These are phyloP conservation scores for Capricornis sumatraensis DNA, from an alignment of 2,113 vertebrate genomes.

Conservation along the genomic window DNA sequence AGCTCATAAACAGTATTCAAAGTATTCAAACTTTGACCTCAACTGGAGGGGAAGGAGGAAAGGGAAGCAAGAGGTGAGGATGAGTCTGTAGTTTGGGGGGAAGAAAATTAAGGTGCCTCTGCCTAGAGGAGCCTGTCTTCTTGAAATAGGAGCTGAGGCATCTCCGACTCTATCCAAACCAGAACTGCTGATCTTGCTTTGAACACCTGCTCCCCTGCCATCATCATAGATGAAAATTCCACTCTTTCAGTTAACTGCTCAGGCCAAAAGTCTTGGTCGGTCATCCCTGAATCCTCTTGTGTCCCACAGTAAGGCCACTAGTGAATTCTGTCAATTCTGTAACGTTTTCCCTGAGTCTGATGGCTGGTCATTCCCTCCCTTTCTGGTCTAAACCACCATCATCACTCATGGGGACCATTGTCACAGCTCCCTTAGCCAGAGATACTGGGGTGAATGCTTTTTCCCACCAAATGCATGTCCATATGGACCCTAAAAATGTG, in stretches of 20 bases:
- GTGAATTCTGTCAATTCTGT: not conserved
- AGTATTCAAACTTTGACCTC: not conserved
- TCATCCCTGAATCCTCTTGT: not conserved
- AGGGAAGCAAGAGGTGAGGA: fast-evolving
- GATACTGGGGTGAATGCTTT: not conserved
- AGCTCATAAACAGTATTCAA: fast-evolving
- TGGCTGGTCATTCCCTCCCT: not conserved
- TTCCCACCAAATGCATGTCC: not conserved
- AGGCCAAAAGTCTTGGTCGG: not conserved
- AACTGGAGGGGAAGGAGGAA: not conserved
- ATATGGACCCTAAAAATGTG: not conserved
- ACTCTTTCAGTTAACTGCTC: not conserved
- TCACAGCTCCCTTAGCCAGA: not conserved
- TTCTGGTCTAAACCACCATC: not conserved
- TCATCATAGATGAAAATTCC: not conserved
- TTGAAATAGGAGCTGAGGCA: not conserved
- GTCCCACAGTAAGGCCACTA: not conserved
- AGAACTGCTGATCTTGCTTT: not conserved
- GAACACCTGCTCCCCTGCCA: not conserved
- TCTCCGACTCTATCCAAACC: not conserved
- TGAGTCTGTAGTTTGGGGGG: not conserved
- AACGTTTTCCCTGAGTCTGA: not conserved
- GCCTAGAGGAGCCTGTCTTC: not conserved
- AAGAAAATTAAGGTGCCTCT: not conserved
- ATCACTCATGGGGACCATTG: not conserved